These are phyloP conservation scores for Brenthis daphne DNA, from an alignment of 2,888 invertebrate species.

Conservation along the genomic window DNA sequence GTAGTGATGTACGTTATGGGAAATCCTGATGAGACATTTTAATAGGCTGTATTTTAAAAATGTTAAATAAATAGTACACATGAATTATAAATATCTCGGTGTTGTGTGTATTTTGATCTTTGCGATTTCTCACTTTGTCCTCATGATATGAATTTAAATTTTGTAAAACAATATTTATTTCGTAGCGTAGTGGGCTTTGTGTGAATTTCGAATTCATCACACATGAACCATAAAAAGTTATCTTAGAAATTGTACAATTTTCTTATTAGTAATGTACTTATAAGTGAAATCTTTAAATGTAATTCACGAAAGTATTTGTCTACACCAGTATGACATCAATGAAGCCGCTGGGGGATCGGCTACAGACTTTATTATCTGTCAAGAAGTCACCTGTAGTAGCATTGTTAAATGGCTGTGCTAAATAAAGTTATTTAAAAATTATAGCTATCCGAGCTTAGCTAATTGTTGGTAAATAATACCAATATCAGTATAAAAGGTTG, in stretches of 20 bases:
- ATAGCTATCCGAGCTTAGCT: slow-evolving; percentile 39
- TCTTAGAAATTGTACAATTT: slow-evolving; percentile 17
- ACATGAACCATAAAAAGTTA: slow-evolving; percentile 2
- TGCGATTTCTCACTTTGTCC: slow-evolving; percentile 42
- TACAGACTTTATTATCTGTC: slow-evolving; percentile 53
- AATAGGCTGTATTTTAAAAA: slow-evolving; percentile 16
- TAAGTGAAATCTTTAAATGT: slow-evolving; percentile 43
- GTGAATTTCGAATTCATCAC: slow-evolving; percentile 7
- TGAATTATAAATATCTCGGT: slow-evolving; percentile 55
- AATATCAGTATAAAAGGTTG: slow-evolving; percentile 28
- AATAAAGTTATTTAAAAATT: slow-evolving; percentile 39
- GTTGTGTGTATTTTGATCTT: slow-evolving; percentile 55
- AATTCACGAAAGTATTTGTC: slow-evolving; percentile 62
- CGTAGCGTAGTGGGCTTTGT: slow-evolving; percentile 18
- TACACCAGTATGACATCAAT: slow-evolving; percentile 49
- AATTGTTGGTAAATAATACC: slow-evolving; percentile 28
- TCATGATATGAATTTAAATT: slow-evolving; percentile 22
- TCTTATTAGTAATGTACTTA: slow-evolving; percentile 45
- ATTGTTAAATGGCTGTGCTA: slow-evolving; percentile 69
- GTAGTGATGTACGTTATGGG: slow-evolving; percentile 10
- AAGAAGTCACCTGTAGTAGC: slow-evolving; percentile 55
- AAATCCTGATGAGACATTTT: slow-evolving; percentile 16
- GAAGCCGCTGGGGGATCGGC: slow-evolving; percentile 45
- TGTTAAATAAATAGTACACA: slow-evolving; percentile 46
- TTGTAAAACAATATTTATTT: slow-evolving; percentile 11